Percentiles rank a stretch among this genome's conserved stretches.
phyloP scores from a whole-genome alignment of 2,888 invertebrate genomes.

The Ariolimax columbianus region DNA sequence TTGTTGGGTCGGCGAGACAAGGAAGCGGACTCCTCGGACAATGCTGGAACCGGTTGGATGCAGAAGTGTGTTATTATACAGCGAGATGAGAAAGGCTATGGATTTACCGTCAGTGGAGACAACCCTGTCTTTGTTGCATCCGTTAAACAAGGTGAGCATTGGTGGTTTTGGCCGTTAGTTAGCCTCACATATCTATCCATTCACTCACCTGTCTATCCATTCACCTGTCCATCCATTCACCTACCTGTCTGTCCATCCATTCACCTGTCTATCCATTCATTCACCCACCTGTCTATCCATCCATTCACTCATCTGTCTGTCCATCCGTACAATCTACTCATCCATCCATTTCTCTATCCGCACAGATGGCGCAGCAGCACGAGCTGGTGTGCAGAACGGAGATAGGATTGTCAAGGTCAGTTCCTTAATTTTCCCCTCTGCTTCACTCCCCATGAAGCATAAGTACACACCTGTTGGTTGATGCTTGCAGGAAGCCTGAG shows the following conservation, averaged over 20 bases:
- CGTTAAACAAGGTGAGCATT: conserved; percentile 88
- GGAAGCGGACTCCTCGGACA: not conserved
- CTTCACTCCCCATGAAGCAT: no score
- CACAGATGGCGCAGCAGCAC: conserved; percentile 93
- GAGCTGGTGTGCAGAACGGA: conserved; percentile 93
- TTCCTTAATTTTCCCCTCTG: not conserved
- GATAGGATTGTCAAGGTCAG: conserved; percentile 94
- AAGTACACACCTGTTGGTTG: no score
- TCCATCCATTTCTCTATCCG: not conserved
- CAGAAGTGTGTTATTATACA: conserved; percentile 85
- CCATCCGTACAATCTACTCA: no score
- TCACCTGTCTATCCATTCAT: no score
- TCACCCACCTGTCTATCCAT: no score
- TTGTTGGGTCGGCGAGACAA: not conserved
- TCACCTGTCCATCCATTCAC: no score
- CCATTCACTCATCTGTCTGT: no score
- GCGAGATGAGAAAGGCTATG: conserved; percentile 92
- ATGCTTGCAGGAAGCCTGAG: no score
- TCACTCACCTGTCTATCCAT: no score
- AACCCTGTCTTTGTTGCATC: conserved; percentile 98
- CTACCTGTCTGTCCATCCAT: no score
- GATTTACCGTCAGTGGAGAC: conserved; percentile 96
- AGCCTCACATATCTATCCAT: no score
- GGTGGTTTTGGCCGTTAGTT: no score
- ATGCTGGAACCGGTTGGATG: conserved; percentile 57